Evolutionary conservation across 2,797 vertebrate species (phyloP).

Genomic region (Neoniphon sammara): DNA sequence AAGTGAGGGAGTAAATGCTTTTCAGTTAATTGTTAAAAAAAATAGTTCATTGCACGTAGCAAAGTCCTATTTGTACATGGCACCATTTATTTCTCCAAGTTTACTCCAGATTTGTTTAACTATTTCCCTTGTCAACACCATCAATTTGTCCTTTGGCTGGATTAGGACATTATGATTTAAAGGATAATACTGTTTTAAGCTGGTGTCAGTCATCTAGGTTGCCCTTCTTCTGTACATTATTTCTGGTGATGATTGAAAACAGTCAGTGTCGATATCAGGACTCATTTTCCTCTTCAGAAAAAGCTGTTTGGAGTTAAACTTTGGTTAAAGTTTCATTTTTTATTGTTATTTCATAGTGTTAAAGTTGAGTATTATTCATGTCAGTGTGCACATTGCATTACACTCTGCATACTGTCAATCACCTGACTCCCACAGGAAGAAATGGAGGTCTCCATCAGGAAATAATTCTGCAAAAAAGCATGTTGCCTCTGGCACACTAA

Average conservation of each 20-base stretch:
- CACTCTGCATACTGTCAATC: conserved; percentile 58
- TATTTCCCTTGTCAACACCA: background rate
- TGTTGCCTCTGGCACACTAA: conserved; percentile 33
- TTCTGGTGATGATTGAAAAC: no score
- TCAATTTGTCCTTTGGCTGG: background rate
- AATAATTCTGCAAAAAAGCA: conserved; percentile 54
- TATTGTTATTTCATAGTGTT: background rate
- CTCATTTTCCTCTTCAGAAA: no score
- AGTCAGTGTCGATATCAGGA: no score
- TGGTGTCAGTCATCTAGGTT: no score
- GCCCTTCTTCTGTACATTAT: no score
- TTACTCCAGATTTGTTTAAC: background rate
- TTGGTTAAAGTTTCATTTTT: no score
- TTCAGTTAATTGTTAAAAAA: background rate
- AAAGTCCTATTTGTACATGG: background rate
- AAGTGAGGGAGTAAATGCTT: background rate
- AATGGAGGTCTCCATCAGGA: conserved; percentile 45
- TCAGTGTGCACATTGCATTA: conserved; percentile 26
- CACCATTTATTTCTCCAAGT: background rate
- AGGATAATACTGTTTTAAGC: no score
- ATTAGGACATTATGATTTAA: no score
- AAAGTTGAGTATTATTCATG: conserved; percentile 20
- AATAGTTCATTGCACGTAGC: no score
- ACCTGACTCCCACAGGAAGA: conserved; percentile 55
- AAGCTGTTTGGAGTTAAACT: no score